Conservation (phyloP, 2,113 vertebrate genomes). For the Aldabrachelys gigantea region DNA sequence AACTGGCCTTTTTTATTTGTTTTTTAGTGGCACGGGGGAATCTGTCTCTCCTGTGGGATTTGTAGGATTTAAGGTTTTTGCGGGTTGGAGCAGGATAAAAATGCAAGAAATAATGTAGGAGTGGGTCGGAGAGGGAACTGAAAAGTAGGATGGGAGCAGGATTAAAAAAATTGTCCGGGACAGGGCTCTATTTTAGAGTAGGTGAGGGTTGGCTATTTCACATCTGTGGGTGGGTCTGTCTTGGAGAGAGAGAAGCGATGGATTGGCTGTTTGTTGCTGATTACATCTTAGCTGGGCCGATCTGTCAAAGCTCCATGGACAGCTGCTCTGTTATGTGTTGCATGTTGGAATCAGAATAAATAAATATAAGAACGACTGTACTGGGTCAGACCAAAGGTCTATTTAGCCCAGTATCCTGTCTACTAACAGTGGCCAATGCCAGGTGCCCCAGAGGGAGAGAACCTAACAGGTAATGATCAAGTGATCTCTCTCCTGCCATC, state of each 20-base stretch:
- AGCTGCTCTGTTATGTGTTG: background rate
- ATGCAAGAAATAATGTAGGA: background rate
- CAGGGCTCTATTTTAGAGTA: background rate
- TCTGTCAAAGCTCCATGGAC: background rate
- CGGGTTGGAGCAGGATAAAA: background rate
- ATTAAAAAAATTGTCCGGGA: background rate
- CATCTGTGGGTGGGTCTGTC: background rate
- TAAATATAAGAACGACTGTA: background rate
- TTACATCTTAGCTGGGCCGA: background rate
- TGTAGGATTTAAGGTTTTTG: background rate
- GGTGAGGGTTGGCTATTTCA: background rate
- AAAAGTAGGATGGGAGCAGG: background rate
- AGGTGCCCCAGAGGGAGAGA: no score
- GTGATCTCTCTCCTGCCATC: no score
- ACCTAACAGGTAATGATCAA: no score
- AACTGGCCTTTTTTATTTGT: background rate
- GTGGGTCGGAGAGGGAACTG: background rate
- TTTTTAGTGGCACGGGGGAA: background rate
- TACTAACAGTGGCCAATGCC: no score
- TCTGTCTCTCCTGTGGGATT: background rate
- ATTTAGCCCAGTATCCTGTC: no score
- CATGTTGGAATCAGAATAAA: background rate
- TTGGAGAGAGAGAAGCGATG: background rate
- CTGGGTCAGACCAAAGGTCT: no score
- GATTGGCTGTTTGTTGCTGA: background rate